Base-by-base conservation (phyloP, 2,888 invertebrate species). In the Sinelater perroti region DNA sequence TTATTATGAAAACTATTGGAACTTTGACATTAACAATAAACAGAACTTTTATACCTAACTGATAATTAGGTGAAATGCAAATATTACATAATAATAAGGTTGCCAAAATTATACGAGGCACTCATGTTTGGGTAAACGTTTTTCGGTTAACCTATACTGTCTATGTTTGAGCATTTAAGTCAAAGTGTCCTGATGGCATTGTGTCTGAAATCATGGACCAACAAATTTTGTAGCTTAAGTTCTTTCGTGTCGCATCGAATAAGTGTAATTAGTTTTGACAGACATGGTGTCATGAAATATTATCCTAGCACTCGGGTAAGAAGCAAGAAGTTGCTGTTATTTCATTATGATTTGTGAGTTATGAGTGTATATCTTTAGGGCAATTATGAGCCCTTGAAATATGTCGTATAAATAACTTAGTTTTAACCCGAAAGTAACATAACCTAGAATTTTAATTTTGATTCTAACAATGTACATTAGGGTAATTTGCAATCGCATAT, bases 131-230 rank as follows among this genome's bases (percentile, higher is more conserved):
- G n/a, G n/a, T n/a, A n/a, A n/a, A n/a, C n/a, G n/a, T n/a, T n/a
- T n/a, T n/a, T n/a, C n/a, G n/a, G n/a, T n/a, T n/a, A n/a, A n/a
- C n/a, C n/a, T n/a, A n/a, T n/a, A n/a, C n/a, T n/a, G n/a, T n/a
- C n/a, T n/a, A n/a, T n/a, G n/a, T n/a, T n/a, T n/a, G n/a, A n/a
- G n/a, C n/a, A n/a, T 20, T 31, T 52, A 42, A 47, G 46, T 30
- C 18, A 20, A 49, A 30, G 1, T 24, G 20, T 20, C 10, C 40
- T 17, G 5, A 57, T 57, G 57, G 57, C 57, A 16, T 28, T 46
- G 8, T 57, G 52, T 16, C 42, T 57, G 14, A 57, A 57, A 47
- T 40, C 52, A n/a, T 45, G 46, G 33, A 26, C 52, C 18, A 52
- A 33, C 26, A 46, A 33, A 31, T 16, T 35, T 10, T 38, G 33